phyloP scores from a whole-genome alignment of 1,140 invertebrate genomes.

The Colletes latitarsis region DNA sequence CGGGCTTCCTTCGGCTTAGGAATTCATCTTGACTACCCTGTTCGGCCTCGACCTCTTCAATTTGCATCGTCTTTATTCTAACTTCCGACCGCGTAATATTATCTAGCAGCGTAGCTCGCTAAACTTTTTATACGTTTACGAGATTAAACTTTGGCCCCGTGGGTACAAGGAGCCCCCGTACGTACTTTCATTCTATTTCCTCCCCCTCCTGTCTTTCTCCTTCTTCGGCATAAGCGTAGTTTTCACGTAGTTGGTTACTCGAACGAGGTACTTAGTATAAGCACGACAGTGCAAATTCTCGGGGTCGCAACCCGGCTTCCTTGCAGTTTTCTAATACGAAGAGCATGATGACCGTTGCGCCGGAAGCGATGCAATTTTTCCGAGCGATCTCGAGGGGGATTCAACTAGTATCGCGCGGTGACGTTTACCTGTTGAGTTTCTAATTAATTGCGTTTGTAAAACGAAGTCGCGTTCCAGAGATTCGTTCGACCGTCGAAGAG shows the following conservation, averaged over 20 bases:
- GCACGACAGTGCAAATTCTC: constrained; percentile 51
- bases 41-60: constrained; percentile 56
- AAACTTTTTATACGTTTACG: constrained; percentile 74
- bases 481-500: no score
- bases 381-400: constrained; percentile 37
- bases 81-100: constrained; percentile 68
- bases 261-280: constrained; percentile 60
- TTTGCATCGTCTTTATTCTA: constrained; percentile 67
- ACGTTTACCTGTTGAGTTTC: constrained; percentile 38
- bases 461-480: no score
- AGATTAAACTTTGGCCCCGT: constrained; percentile 73
- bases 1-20: constrained; percentile 29
- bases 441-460: constrained; percentile 24
- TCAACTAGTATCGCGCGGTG: constrained; percentile 17
- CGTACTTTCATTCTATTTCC: constrained; percentile 54
- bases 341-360: constrained; percentile 28
- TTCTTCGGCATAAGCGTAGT: constrained; percentile 48
- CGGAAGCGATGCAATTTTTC: constrained; percentile 41
- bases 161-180: constrained; percentile 56
- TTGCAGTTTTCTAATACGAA: constrained; percentile 19
- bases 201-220: not conserved
- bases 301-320: constrained; percentile 18
- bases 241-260: constrained; percentile 60
- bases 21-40: constrained; percentile 58
- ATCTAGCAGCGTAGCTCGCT: constrained; percentile 67